Base-by-base conservation (phyloP, 2,888 invertebrate genomes). In the Microchrysa polita region DNA sequence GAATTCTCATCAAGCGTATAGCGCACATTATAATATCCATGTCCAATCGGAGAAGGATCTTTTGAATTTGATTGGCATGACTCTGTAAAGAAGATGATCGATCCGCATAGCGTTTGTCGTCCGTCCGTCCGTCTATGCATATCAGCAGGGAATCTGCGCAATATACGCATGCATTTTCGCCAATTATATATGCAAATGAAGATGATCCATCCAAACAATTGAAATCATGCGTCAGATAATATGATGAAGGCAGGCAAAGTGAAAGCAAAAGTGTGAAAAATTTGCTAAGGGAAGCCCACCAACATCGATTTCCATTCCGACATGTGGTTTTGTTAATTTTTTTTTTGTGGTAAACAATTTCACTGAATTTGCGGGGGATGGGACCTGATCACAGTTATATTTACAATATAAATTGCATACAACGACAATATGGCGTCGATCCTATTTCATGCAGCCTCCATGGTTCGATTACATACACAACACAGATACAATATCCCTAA, bases 181-280 rank as follows among this genome's bases (percentile, higher is more conserved):
- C 27, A 34, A 34, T 34, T 7, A 5, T 7, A n/a, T n/a, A n/a
- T n/a, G n/a, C n/a, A n/a, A n/a, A n/a, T n/a, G n/a, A n/a, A 34
- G 27, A 2, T 34, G 7, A 34, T 34, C 27, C n/a, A n/a, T 34
- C 7, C 27, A 34, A 34, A 34, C 27, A 34, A n/a, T 34, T 7
- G 7, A 2, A 7, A 34, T 34, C 27, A 34, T 7, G 27, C 27
- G 2, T 5, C 7, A 34, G 27, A 7, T 7, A 5, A 34, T 34
- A 48, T 2, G 12, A 55, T 5, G 55, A 16, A 16, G 22, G 10
- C n/a, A 16, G 18, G 22, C 22, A 20, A 20, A 55, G 55, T 55
- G 55, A 55, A 55, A 55, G 55, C 22, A 55, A 55, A 55, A 20
- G 55, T 55, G 55, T 55, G 55, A 55, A 55, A n/a, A 18, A 55